These are phyloP conservation scores for Malurus melanocephalus DNA, from an alignment of 2,113 vertebrate genomes.

Conservation along the genomic window DNA sequence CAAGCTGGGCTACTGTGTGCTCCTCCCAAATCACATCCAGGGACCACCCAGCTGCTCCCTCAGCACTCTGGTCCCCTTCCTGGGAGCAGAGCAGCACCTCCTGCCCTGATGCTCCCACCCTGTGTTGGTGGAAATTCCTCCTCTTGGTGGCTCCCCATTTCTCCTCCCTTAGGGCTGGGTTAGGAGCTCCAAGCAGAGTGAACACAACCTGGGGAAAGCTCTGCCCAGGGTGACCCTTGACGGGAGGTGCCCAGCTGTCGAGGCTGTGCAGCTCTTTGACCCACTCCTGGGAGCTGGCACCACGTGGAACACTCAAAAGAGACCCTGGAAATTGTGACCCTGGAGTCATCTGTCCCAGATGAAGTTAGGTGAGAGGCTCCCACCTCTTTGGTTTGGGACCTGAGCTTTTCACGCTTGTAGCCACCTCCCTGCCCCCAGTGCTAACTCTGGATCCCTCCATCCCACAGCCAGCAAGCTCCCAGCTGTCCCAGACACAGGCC, in stretches of 20 bases:
- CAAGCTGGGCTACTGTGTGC: not conserved
- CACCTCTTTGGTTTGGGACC: not conserved
- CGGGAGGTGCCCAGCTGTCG: accelerated
- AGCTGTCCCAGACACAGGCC: not conserved
- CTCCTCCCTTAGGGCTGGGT: not conserved
- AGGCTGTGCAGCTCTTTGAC: accelerated
- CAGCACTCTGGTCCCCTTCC: not conserved
- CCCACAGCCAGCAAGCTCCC: not conserved
- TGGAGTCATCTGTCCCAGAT: accelerated
- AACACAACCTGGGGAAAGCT: not conserved
- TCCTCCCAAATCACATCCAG: not conserved
- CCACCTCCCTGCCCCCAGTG: not conserved
- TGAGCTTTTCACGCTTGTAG: not conserved
- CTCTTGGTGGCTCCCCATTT: not conserved
- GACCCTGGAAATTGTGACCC: not conserved
- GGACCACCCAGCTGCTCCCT: not conserved
- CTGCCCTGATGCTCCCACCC: not conserved
- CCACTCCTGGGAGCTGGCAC: not conserved
- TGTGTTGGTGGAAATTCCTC: not conserved
- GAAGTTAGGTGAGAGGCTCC: not conserved
- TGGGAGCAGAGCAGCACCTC: not conserved
- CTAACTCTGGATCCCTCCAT: not conserved
- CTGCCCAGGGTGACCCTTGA: not conserved
- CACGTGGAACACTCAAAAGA: not conserved
- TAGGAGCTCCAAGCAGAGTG: not conserved